Evolutionary conservation across 2,797 vertebrate genomes (phyloP).

Genomic region (Epinephelus malabaricus): DNA sequence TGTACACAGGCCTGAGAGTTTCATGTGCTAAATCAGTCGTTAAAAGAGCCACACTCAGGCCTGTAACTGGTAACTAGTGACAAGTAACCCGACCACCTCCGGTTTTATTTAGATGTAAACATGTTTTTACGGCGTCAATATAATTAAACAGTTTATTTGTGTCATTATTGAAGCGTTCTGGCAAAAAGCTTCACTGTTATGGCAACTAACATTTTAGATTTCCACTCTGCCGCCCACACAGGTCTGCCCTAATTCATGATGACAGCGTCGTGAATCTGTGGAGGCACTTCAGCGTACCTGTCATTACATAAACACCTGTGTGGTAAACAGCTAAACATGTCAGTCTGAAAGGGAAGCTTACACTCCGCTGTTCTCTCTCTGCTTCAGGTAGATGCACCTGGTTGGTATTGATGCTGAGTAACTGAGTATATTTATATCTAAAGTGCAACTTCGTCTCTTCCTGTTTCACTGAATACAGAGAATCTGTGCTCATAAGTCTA

Average conservation of each 20-base stretch:
- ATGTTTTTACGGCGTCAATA: background rate
- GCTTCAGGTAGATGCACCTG: background rate
- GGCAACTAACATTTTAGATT: background rate
- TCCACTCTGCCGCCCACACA: slow-evolving; percentile 16
- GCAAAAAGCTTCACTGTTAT: background rate
- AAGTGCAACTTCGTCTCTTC: background rate
- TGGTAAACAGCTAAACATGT: background rate
- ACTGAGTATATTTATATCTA: background rate
- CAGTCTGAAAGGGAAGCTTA: background rate
- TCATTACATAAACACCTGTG: background rate
- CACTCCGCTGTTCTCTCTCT: background rate
- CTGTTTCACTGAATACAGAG: background rate
- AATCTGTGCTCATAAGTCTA: background rate
- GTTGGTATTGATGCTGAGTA: background rate
- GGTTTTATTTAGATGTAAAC: background rate
- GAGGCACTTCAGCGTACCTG: background rate
- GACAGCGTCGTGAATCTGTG: background rate
- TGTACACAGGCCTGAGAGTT: background rate
- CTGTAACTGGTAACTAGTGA: background rate
- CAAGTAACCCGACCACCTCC: background rate
- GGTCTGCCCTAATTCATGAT: background rate
- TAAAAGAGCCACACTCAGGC: background rate
- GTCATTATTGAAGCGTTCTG: background rate
- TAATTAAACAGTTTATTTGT: background rate
- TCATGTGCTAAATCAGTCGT: slow-evolving; percentile 4